phyloP scores from a whole-genome alignment of 2,113 vertebrate genomes.

The Phaethornis superciliosus region DNA sequence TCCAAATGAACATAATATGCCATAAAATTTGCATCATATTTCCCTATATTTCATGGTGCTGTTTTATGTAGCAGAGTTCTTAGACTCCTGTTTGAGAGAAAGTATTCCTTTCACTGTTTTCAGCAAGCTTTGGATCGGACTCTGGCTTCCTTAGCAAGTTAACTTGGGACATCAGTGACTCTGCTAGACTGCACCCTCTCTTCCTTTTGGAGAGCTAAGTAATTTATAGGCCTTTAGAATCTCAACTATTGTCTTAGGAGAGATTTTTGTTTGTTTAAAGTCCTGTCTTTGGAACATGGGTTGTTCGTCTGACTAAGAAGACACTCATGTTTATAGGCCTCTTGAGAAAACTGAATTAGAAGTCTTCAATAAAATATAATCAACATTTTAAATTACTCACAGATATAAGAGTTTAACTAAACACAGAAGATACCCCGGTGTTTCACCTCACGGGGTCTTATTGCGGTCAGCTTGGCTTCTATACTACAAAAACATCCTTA shows the following conservation, averaged over 20 bases:
- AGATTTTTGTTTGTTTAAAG: constrained; percentile 9
- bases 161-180: not conserved
- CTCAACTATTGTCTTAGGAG: constrained; percentile 7
- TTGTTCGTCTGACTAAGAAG: not conserved
- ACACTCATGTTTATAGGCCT: not conserved
- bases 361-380: constrained; percentile 39
- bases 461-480: not conserved
- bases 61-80: not conserved
- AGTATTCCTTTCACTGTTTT: not conserved
- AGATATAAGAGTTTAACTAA: constrained; percentile 49
- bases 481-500: constrained; percentile 52
- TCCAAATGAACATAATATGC: not conserved
- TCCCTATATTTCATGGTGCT: not conserved
- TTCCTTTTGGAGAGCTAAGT: not conserved
- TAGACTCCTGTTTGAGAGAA: not conserved
- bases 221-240: not conserved
- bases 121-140: not conserved
- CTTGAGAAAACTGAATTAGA: constrained; percentile 26
- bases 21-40: not conserved
- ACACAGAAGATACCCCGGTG: constrained; percentile 40
- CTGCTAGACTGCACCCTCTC: not conserved
- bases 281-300: not conserved
- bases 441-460: constrained; percentile 15
- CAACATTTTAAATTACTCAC: constrained; percentile 28
- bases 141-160: not conserved